Evolutionary conservation across 2,113 vertebrate genomes (phyloP).

Genomic region (Pontoporia blainvillei): DNA sequence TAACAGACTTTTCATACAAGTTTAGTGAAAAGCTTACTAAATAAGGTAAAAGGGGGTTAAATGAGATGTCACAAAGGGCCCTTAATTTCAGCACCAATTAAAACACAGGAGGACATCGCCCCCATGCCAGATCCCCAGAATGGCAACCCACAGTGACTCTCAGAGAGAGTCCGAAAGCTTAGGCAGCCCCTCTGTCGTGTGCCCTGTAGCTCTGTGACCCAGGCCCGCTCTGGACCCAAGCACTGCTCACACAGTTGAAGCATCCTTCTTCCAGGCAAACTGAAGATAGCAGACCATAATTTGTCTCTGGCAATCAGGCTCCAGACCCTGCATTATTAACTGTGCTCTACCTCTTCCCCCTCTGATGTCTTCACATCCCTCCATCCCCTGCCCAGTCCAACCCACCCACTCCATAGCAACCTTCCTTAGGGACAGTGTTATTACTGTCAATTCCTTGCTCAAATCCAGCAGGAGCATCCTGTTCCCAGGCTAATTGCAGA

Average conservation of each 20-base stretch:
- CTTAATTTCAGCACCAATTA: constrained; percentile 19
- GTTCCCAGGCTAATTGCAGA: not conserved
- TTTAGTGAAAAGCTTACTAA: constrained; percentile 44
- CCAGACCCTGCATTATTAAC: not conserved
- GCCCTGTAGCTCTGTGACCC: not conserved
- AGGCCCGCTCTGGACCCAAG: not conserved
- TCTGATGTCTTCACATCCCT: not conserved
- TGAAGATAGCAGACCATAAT: not conserved
- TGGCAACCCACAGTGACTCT: not conserved
- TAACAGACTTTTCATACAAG: constrained; percentile 15
- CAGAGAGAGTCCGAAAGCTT: not conserved
- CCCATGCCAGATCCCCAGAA: not conserved
- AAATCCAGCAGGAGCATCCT: not conserved
- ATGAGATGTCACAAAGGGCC: not conserved
- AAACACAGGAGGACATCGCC: not conserved
- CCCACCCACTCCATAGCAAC: not conserved
- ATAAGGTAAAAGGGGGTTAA: constrained; percentile 33
- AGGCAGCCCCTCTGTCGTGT: not conserved
- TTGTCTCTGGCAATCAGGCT: not conserved
- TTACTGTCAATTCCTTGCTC: not conserved
- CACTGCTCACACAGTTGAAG: not conserved
- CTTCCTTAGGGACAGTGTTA: not conserved
- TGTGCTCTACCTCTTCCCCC: not conserved
- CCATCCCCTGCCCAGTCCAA: not conserved
- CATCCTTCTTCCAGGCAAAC: not conserved